Evolutionary conservation across 92 coral and sea anemone species (phyloP).

Genomic region (Umimayanthus chanpuru): DNA sequence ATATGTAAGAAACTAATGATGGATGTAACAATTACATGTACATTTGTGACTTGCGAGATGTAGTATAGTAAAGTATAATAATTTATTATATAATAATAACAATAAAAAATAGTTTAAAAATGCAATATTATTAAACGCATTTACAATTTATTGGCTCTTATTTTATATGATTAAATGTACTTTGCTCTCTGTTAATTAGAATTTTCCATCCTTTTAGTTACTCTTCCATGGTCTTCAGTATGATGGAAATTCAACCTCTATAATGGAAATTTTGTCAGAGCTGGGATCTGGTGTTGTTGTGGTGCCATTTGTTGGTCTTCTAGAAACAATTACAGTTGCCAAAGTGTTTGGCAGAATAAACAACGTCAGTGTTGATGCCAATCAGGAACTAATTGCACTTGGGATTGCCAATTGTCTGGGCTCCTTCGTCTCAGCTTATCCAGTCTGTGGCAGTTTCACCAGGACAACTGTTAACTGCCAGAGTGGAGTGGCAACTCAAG

Average conservation of each 20-base stretch:
- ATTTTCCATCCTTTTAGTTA: conserved; percentile 49
- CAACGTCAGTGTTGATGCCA: conserved; percentile 83
- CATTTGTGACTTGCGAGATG: too few species aligned
- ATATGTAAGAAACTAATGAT: too few species aligned
- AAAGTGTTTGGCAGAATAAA: conserved; percentile 93
- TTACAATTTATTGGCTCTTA: too few species aligned
- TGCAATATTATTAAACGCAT: too few species aligned
- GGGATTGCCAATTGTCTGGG: conserved; percentile 88
- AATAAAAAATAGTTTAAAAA: too few species aligned
- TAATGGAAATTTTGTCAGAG: conserved; percentile 64
- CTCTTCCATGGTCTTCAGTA: conserved; percentile 66
- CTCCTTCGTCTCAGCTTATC: conserved; percentile 91
- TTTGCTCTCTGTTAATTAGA: neutral
- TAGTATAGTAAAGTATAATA: too few species aligned
- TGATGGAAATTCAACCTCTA: conserved; percentile 60
- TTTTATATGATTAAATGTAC: too few species aligned
- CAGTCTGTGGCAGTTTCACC: conserved; percentile 94
- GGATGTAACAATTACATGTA: too few species aligned
- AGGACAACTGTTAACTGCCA: conserved; percentile 92
- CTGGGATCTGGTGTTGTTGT: conserved; percentile 88
- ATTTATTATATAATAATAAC: too few species aligned
- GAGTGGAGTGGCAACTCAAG: conserved; percentile 95
- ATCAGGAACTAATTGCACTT: conserved; percentile 91
- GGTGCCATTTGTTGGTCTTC: conserved; percentile 91
- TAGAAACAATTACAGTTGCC: conserved; percentile 94